These are phyloP conservation scores for Kryptolebias marmoratus DNA, from an alignment of 2,113 vertebrate genomes.

Conservation along the genomic window DNA sequence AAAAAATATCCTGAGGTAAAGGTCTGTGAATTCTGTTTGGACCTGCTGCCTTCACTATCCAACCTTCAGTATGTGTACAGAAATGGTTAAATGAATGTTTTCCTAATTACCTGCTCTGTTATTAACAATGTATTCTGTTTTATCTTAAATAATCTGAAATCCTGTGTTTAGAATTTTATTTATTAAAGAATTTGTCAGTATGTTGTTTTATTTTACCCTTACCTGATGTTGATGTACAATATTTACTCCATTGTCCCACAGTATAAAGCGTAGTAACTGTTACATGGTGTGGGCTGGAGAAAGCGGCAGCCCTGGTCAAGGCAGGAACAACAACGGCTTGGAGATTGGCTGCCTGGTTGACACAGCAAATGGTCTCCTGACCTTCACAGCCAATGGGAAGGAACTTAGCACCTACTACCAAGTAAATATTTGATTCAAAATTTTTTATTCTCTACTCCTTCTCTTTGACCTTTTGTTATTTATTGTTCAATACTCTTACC, in stretches of 20 bases:
- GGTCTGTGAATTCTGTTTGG: too few relatives aligned
- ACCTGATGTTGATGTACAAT: not conserved
- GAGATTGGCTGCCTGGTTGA: constrained; percentile 95
- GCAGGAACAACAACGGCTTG: constrained; percentile 91
- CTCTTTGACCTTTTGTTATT: too few relatives aligned
- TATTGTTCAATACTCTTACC: too few relatives aligned
- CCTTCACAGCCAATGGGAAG: constrained; percentile 94
- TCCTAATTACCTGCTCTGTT: too few relatives aligned
- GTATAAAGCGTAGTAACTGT: constrained; percentile 98
- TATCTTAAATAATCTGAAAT: too few relatives aligned
- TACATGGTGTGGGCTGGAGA: constrained; percentile 98
- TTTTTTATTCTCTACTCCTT: not conserved
- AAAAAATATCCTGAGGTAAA: too few relatives aligned
- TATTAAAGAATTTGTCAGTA: not conserved
- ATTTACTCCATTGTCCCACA: constrained; percentile 40
- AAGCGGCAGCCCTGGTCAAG: constrained; percentile 90
- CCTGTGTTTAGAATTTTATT: not conserved
- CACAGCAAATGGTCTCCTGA: constrained; percentile 88
- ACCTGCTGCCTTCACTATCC: too few relatives aligned
- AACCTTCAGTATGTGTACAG: too few relatives aligned
- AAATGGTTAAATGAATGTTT: too few relatives aligned
- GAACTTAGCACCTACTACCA: constrained; percentile 94
- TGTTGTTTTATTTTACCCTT: not conserved
- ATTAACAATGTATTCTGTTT: too few relatives aligned
- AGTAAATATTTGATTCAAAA: constrained; percentile 64